A percentile compares a stretch with the other conserved stretches of the same genome.
Conservation (phyloP, 2,113 vertebrate genomes). For the Chamaea fasciata region DNA sequence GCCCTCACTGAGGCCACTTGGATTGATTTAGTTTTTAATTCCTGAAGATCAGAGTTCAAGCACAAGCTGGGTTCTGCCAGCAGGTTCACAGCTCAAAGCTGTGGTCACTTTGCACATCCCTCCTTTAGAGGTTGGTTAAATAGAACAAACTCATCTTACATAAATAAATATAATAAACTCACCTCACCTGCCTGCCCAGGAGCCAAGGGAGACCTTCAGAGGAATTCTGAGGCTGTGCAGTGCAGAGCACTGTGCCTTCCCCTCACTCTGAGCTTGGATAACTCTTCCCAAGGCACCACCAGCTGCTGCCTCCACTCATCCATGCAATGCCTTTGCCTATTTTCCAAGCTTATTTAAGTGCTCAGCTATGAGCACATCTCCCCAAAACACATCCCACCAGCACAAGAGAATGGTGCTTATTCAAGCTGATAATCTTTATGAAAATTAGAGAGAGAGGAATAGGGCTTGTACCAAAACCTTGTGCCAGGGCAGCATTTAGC, state of each 20-base stretch:
- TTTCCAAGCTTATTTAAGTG: neutral
- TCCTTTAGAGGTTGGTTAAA: neutral
- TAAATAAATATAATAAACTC: neutral
- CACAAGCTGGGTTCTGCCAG: neutral
- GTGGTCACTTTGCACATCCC: neutral
- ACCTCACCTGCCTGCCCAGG: neutral
- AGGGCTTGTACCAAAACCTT: neutral
- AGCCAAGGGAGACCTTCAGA: neutral
- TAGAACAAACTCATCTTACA: neutral
- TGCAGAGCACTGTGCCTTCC: neutral
- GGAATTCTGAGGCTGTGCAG: neutral
- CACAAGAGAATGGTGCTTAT: neutral
- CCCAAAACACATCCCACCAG: neutral
- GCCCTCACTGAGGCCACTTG: neutral
- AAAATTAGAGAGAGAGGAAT: neutral
- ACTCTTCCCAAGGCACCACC: neutral
- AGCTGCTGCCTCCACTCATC: neutral
- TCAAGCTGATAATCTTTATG: neutral
- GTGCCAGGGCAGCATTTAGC: neutral
- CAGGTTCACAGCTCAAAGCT: neutral
- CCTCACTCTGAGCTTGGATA: neutral
- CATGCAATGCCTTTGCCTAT: neutral
- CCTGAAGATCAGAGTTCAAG: neutral
- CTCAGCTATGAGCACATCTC: neutral
- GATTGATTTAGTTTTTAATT: neutral